phyloP scores from a whole-genome alignment of 2,113 vertebrate species.

The Campylomormyrus numenius region DNA sequence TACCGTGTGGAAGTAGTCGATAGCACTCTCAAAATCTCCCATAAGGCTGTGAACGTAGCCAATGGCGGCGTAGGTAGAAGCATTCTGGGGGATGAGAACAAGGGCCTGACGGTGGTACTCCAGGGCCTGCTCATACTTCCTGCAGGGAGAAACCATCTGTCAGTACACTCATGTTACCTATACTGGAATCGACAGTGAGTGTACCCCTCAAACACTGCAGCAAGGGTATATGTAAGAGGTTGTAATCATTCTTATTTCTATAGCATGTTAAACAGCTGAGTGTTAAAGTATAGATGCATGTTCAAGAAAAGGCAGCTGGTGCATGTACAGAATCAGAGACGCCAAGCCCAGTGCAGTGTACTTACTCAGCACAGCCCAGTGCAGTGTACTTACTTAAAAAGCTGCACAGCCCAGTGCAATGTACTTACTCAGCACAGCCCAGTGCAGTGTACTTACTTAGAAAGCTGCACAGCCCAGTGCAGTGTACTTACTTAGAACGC shows the following conservation, averaged over 20 bases:
- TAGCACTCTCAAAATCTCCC: constrained; percentile 94
- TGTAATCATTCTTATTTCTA: not conserved
- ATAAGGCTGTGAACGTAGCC: constrained; percentile 95
- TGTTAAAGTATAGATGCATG: not conserved
- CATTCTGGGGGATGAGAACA: constrained; percentile 90
- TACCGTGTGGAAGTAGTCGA: constrained; percentile 98
- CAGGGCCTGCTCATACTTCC: constrained; percentile 89
- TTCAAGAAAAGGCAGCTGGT: too few species aligned
- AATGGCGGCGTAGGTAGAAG: constrained; percentile 91
- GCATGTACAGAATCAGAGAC: not conserved
- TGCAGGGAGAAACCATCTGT: constrained; percentile 37
- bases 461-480: not conserved
- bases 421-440: not conserved
- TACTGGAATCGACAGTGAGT: not conserved
- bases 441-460: not conserved
- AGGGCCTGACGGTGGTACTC: constrained; percentile 95
- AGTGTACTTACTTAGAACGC: too few species aligned
- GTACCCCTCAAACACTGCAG: not conserved
- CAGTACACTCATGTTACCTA: not conserved
- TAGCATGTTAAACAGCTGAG: not conserved
- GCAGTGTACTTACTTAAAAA: too few species aligned
- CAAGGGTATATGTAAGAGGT: not conserved
- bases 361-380: constrained; percentile 71
- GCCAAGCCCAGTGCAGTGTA: not conserved
- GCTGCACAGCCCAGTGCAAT: not conserved